Evolutionary conservation across 1,140 invertebrate genomes (phyloP), one percentile per base, ranked within the genome.

Genomic region (Bombus haemorrhoidalis): DNA sequence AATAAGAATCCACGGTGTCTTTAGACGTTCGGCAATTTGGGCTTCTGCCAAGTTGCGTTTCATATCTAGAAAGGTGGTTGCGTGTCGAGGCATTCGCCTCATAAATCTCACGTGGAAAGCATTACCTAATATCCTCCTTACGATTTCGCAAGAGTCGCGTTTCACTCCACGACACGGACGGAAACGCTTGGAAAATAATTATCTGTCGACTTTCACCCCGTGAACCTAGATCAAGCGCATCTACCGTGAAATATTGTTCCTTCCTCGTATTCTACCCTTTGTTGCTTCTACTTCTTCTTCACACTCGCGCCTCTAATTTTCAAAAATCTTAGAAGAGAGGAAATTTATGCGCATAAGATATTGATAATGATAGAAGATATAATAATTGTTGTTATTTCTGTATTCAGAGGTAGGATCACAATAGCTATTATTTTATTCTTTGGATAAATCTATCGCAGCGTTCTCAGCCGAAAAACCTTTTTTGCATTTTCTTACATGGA

Each of bases 91-190:
- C 81, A 78, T 87, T 81, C 68, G n/a, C n/a, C 8, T 73, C 53
- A 89, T 90, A 90, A 90, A 90, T 90, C 85, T 89, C 13, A 28
- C 8, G 9, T 43, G 59, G 41, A 76, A 73, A 69, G n/a, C 68
- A 78, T 79, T 86, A 41, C 88, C 88, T 90, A 90, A 89, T 90
- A 89, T 86, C 87, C 80, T 83, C 76, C 87, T 89, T 81, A 81
- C 62, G 41, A 76, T 88, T 88, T 89, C 66, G 25, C 59, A 77
- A 39, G 37, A 75, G 64, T 41, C 71, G 43, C 57, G 43, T 69
- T 57, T 71, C 43, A 73, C 72, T 43, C 10, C 64, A 59, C 2
- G 59, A 57, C 57, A n/a, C 25, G 64, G 53, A 9, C 68, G 43
- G 62, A 68, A 81, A 81, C 68, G 57, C 82, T 68, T n/a, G 72